Evolutionary conservation across 2,888 invertebrate genomes (phyloP).

Genomic region (Exocentrus adspersus): DNA sequence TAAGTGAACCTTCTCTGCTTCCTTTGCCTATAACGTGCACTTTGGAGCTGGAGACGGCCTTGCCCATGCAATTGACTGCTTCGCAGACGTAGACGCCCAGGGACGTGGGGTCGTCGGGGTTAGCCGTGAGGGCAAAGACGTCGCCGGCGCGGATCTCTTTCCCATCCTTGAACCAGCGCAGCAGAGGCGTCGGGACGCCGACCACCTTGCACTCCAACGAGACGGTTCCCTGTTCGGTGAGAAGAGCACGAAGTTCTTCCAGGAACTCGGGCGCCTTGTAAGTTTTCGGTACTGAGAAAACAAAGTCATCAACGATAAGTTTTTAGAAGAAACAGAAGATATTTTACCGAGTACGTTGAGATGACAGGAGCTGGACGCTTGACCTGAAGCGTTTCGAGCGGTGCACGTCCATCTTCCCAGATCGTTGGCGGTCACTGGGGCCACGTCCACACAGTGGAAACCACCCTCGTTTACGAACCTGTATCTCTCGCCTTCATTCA

Average conservation of each 20-base stretch:
- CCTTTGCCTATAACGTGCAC: constrained; percentile 83
- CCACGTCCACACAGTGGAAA: constrained; percentile 86
- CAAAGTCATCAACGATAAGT: too few relatives aligned
- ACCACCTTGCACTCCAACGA: constrained; percentile 92
- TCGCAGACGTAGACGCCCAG: constrained; percentile 89
- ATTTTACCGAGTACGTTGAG: constrained; percentile 79
- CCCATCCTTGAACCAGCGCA: constrained; percentile 83
- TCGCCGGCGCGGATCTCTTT: constrained; percentile 90
- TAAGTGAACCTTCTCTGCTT: constrained; percentile 76
- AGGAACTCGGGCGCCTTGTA: constrained; percentile 90
- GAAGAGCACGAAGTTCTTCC: constrained; percentile 82
- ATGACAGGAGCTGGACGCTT: constrained; percentile 79
- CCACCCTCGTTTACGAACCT: constrained; percentile 84
- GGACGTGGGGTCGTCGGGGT: constrained; percentile 85
- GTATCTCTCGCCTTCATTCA: constrained; percentile 80
- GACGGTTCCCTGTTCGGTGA: constrained; percentile 89
- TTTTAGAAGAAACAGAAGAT: too few relatives aligned
- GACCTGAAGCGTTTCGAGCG: constrained; percentile 80
- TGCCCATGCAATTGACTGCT: constrained; percentile 90
- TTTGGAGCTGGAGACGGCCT: constrained; percentile 82
- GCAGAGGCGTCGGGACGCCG: constrained; percentile 82
- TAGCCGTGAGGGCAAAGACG: constrained; percentile 86
- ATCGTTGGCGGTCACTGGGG: constrained; percentile 83
- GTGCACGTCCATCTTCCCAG: constrained; percentile 87
- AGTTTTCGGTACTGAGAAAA: constrained; percentile 82